Evolutionary conservation across 2,113 vertebrate species (phyloP).

Genomic region (Microcebus murinus): DNA sequence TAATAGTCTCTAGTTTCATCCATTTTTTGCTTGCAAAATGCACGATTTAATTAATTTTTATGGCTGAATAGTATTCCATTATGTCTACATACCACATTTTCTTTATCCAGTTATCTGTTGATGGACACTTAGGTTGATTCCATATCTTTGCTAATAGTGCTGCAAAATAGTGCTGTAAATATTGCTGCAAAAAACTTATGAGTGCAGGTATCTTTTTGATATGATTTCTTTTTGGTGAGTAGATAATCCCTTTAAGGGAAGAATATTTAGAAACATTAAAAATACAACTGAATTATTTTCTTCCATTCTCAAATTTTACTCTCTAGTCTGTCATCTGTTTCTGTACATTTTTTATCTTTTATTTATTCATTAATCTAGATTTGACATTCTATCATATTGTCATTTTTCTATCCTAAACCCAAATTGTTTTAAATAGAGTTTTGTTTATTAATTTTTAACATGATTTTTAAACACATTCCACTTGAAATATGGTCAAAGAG

Average conservation of each 20-base stretch:
- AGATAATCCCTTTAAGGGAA: neutral
- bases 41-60: too few species aligned
- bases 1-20: too few species aligned
- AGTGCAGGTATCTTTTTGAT: too few species aligned
- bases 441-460: conserved; percentile 37
- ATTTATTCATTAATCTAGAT: conserved; percentile 4
- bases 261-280: conserved; percentile 8
- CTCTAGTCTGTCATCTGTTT: neutral
- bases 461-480: conserved; percentile 11
- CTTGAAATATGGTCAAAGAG: conserved; percentile 19
- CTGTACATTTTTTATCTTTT: neutral
- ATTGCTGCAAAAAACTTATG: too few species aligned
- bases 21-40: too few species aligned
- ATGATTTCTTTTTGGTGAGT: too few species aligned
- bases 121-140: too few species aligned
- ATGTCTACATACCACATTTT: too few species aligned
- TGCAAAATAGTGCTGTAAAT: too few species aligned
- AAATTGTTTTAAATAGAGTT: conserved; percentile 32
- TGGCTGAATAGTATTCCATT: too few species aligned
- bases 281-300: neutral
- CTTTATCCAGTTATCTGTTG: too few species aligned
- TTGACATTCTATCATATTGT: neutral
- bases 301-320: neutral
- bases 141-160: too few species aligned
- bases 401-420: neutral